phyloP scores from a whole-genome alignment of 2,113 vertebrate genomes.

The Tyrannus savana region DNA sequence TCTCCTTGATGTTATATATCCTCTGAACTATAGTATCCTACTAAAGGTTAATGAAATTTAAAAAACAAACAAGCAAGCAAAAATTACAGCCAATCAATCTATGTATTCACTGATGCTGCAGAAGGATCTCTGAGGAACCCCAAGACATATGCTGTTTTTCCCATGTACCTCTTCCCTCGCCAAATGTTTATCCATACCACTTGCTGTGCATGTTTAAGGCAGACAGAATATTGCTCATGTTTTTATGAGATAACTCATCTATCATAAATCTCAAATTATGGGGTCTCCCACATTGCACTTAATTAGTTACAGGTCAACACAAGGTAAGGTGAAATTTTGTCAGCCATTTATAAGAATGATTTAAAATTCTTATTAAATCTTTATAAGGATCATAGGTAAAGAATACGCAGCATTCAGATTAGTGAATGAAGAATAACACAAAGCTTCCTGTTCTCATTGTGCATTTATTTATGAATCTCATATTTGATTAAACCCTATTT shows the following conservation, averaged over 20 bases:
- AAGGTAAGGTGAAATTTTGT: neutral
- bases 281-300: neutral
- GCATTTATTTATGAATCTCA: neutral
- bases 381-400: neutral
- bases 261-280: neutral
- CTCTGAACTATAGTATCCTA: neutral
- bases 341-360: neutral
- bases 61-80: neutral
- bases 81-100: neutral
- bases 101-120: neutral
- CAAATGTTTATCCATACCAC: neutral
- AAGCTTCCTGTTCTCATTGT: neutral
- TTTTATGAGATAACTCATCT: neutral
- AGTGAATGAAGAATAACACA: neutral
- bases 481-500: neutral
- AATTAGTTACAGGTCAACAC: neutral
- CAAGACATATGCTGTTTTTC: neutral
- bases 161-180: neutral
- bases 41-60: neutral
- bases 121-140: neutral
- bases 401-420: neutral
- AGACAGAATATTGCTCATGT: neutral
- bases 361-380: neutral
- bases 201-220: neutral
- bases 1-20: neutral